Base-by-base conservation (phyloP, 2,113 vertebrate genomes). In the Colinus virginianus region DNA sequence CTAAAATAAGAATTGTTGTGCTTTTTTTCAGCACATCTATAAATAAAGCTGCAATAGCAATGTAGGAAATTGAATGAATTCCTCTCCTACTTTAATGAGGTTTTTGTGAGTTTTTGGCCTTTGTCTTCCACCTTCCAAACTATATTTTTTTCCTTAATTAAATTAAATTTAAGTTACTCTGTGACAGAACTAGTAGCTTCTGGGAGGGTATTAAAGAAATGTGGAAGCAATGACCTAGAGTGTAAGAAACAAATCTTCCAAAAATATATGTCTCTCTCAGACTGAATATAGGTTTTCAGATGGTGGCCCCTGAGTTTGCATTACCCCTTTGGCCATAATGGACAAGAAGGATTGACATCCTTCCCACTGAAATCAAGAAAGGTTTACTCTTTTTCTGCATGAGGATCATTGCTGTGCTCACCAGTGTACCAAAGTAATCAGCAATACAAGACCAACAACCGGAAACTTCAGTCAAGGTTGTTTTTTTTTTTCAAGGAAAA, bases 141-240 rank as follows among this genome's bases (percentile, higher is more conserved):
- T 93, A 76, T 43, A 84, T n/a, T 85, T 62, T 81, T 81, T 88
- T 95, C 79, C 78, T 67, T 86, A 95, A 92, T 90, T 23, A 91
- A 95, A 94, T 90, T 62, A 88, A 78, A 80, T 72, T 67, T 20
- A 84, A 76, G 51, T 67, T 93, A 78, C 45, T 92, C 83, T 72
- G 2, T 6, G 22, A 55, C 17, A 66, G 68, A 84, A 84, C 25
- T 48, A 79, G 32, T 67, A 32, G 84, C 89, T 88, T 80, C 30
- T 55, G 69, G 38, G 56, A 89, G 34, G 9, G 32, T 34, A 2
- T 64, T 81, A 78, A 88, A 86, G 40, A 67, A 87, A 62, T 5
- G n/a, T 20, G 30, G 34, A 92, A 55, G 18, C 20, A 79, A 66
- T 13, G 16, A 88, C 69, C 2, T 53, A 86, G 11, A 80, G 14